A percentile compares a stretch with the other conserved stretches of the same genome.
Evolutionary conservation across 2,888 invertebrate genomes (phyloP).

Genomic region (Spodoptera picta): DNA sequence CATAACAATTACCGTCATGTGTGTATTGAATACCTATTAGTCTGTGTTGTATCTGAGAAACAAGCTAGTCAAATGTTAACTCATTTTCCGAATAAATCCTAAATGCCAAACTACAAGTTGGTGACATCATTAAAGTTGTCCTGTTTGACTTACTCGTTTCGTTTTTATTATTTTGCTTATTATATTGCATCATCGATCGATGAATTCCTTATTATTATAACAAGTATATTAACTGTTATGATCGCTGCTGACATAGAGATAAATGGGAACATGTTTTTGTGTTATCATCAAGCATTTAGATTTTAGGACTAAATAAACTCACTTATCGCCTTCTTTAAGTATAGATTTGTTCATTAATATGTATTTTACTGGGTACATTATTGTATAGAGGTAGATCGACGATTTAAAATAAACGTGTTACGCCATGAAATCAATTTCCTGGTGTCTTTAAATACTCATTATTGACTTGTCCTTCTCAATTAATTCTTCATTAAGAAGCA

Average conservation of each 20-base stretch:
- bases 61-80: slow-evolving; percentile 17
- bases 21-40: slow-evolving; percentile 40
- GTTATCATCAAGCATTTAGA: slow-evolving; percentile 35
- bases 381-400: slow-evolving; percentile 10
- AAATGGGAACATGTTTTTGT: slow-evolving; percentile 34
- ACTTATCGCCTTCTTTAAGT: slow-evolving; percentile 31
- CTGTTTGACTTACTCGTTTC: slow-evolving; percentile 44
- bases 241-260: slow-evolving; percentile 26
- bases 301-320: slow-evolving; percentile 46
- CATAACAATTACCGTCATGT: slow-evolving; percentile 37
- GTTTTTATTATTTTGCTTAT: slow-evolving; percentile 37
- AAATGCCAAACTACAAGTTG: slow-evolving; percentile 32
- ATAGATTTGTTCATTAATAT: slow-evolving; percentile 26
- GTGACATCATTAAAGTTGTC: slow-evolving; percentile 52
- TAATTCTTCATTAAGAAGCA: slow-evolving; percentile 13
- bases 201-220: slow-evolving; percentile 9
- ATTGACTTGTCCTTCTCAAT: slow-evolving; percentile 12
- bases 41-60: slow-evolving; percentile 31
- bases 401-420: slow-evolving; percentile 32
- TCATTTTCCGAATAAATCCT: slow-evolving; percentile 13
- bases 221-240: slow-evolving; percentile 17
- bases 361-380: slow-evolving; percentile 20
- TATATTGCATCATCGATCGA: slow-evolving; percentile 31
- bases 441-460: slow-evolving; percentile 24
- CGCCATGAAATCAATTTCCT: slow-evolving; percentile 29